Evolutionary conservation across 2,797 vertebrate species (phyloP).

Genomic region (Anisognathus igniventris): DNA sequence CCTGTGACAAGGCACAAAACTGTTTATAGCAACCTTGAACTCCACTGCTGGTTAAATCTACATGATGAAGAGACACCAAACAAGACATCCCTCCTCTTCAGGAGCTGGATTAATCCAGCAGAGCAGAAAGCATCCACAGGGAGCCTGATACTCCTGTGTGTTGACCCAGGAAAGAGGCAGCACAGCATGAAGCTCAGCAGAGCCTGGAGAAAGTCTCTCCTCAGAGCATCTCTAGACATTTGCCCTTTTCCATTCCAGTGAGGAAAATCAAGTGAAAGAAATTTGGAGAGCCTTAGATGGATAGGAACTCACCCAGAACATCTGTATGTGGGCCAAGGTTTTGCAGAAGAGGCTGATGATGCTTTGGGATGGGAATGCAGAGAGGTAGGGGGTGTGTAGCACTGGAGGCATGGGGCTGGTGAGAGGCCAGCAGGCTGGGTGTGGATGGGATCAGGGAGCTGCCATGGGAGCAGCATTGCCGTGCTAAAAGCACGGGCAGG

Average conservation of each 20-base stretch:
- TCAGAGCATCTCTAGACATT: neutral
- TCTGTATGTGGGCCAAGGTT: neutral
- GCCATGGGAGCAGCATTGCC: neutral
- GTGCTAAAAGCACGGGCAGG: neutral
- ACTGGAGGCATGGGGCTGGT: neutral
- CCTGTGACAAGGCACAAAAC: conserved; percentile 55
- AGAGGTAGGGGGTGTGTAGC: neutral
- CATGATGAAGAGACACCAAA: neutral
- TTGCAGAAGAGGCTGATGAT: neutral
- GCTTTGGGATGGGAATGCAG: neutral
- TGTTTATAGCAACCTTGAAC: conserved; percentile 74
- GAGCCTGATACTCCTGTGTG: neutral
- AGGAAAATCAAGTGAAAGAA: neutral
- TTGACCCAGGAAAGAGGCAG: neutral
- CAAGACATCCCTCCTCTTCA: neutral
- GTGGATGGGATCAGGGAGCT: neutral
- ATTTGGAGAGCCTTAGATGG: neutral
- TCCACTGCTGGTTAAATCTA: conserved; percentile 38
- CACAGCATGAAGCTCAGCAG: neutral
- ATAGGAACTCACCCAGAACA: neutral
- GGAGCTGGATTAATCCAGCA: neutral
- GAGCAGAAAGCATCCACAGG: neutral
- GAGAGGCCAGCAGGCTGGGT: neutral
- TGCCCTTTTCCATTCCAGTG: neutral
- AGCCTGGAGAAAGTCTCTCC: neutral